Evolutionary conservation across 2,888 invertebrate species (phyloP).

Genomic region (Habrosyne pyritoides): DNA sequence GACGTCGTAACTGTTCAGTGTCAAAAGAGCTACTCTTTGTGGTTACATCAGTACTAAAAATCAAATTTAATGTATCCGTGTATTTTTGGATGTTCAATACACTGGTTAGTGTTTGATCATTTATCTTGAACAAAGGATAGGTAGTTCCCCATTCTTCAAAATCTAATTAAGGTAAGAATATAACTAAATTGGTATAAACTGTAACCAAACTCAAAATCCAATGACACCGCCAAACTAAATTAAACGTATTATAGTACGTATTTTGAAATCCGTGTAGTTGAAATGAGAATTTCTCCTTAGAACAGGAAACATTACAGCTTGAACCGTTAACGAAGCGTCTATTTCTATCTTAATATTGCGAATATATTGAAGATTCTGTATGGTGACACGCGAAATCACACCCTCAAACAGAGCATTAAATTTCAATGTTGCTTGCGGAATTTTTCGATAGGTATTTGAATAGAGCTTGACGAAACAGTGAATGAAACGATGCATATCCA

Average conservation of each 20-base stretch:
- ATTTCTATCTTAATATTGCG: conserved; percentile 47
- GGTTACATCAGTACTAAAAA: no score
- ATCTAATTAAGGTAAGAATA: background rate
- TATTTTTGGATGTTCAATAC: no score
- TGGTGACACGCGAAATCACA: conserved; percentile 18
- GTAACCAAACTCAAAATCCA: background rate
- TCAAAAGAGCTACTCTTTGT: no score
- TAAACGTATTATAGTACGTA: background rate
- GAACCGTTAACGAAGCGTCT: conserved; percentile 40
- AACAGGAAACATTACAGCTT: conserved; percentile 37
- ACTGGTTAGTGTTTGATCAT: no score
- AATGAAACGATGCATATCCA: conserved; percentile 15
- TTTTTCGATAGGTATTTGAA: conserved; percentile 35
- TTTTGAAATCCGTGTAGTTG: conserved; percentile 11
- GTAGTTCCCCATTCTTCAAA: no score
- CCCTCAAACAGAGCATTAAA: conserved; percentile 10
- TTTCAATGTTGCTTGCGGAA: conserved; percentile 22
- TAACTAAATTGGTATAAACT: background rate
- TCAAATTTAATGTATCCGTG: no score
- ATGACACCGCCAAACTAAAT: background rate
- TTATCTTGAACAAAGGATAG: no score
- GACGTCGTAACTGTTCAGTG: no score
- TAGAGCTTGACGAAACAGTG: conserved; percentile 55
- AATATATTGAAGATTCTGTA: conserved; percentile 38
- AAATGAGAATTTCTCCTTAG: conserved; percentile 16